A percentile compares a stretch with the other conserved stretches of the same genome.
Conservation (phyloP, 2,797 vertebrate species). For the Protonibea diacanthus region DNA sequence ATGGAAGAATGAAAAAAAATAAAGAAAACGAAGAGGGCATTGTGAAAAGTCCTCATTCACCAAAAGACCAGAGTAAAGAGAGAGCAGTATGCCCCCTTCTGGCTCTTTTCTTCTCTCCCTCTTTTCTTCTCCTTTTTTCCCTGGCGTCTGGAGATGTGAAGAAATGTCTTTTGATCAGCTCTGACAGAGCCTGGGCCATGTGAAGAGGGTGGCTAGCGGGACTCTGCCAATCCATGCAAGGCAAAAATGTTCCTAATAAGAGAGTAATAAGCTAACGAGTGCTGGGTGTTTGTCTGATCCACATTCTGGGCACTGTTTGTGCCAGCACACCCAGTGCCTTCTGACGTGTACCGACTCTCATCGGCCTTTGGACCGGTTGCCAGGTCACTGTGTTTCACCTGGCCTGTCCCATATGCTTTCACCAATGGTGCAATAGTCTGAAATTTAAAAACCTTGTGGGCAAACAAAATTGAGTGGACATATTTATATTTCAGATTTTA, state of each 20-base stretch:
- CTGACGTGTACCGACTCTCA: slow-evolving; percentile 74
- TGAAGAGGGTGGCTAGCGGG: slow-evolving; percentile 83
- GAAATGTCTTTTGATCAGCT: slow-evolving; percentile 89
- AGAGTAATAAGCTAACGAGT: slow-evolving; percentile 85
- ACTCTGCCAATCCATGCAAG: slow-evolving; percentile 82
- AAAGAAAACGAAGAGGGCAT: slow-evolving; percentile 80
- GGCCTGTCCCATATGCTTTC: slow-evolving; percentile 77
- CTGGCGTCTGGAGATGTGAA: slow-evolving; percentile 86
- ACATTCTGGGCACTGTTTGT: slow-evolving; percentile 73
- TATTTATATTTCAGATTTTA: slow-evolving; percentile 57
- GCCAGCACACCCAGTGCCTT: slow-evolving; percentile 79
- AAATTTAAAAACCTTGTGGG: slow-evolving; percentile 56
- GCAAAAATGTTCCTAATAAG: slow-evolving; percentile 87
- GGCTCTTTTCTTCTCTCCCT: slow-evolving; percentile 88
- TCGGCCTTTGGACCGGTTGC: slow-evolving; percentile 74
- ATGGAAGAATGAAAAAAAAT: slow-evolving; percentile 67
- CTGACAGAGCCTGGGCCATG: slow-evolving; percentile 84
- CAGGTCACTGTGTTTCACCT: slow-evolving; percentile 81
- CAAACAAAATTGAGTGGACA: slow-evolving; percentile 48
- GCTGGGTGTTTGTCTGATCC: slow-evolving; percentile 81
- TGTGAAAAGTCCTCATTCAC: slow-evolving; percentile 86
- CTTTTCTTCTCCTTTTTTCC: slow-evolving; percentile 83
- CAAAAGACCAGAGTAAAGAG: slow-evolving; percentile 84
- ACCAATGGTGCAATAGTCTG: slow-evolving; percentile 64
- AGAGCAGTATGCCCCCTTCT: slow-evolving; percentile 97